Percentiles rank a stretch among this genome's conserved stretches.
Evolutionary conservation across 1,140 invertebrate species (phyloP).

Genomic region (Pseudomyrmex dendroicus): DNA sequence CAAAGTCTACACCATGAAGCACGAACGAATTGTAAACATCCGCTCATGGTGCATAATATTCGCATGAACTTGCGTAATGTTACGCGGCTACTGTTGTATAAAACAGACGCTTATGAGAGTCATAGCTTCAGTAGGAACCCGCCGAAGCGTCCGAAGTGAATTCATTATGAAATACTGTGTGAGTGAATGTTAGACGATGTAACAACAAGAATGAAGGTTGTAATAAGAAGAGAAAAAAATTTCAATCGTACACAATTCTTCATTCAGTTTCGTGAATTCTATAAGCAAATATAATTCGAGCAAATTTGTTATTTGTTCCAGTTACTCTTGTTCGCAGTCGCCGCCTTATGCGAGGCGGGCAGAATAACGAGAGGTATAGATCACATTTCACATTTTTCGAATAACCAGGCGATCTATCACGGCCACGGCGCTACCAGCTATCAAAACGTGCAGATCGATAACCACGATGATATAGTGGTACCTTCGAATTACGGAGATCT

Average conservation of each 20-base stretch:
- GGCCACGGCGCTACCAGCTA: constrained; percentile 80
- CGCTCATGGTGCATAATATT: constrained; percentile 69
- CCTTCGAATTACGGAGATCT: constrained; percentile 57
- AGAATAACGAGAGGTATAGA: constrained; percentile 72
- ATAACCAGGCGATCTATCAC: constrained; percentile 77
- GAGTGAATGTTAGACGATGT: constrained; percentile 35
- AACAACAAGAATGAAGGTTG: background rate
- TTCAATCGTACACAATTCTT: constrained; percentile 6
- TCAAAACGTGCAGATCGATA: constrained; percentile 76
- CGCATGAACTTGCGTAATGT: constrained; percentile 75
- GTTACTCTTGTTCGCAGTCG: constrained; percentile 66
- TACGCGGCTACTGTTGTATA: constrained; percentile 69
- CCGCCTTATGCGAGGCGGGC: constrained; percentile 68
- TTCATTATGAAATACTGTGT: constrained; percentile 63
- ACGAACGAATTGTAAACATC: constrained; percentile 78
- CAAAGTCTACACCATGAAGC: constrained; percentile 63
- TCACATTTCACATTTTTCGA: constrained; percentile 54
- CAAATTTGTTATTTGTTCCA: constrained; percentile 65
- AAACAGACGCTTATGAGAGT: constrained; percentile 66
- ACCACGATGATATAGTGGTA: constrained; percentile 70
- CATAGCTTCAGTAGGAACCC: constrained; percentile 60
- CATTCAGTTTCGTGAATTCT: background rate
- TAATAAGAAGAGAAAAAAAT: background rate
- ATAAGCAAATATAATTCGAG: background rate
- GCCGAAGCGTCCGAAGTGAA: constrained; percentile 2